These are phyloP conservation scores for Crenichthys baileyi DNA, from an alignment of 2,797 vertebrate genomes.

Conservation along the genomic window DNA sequence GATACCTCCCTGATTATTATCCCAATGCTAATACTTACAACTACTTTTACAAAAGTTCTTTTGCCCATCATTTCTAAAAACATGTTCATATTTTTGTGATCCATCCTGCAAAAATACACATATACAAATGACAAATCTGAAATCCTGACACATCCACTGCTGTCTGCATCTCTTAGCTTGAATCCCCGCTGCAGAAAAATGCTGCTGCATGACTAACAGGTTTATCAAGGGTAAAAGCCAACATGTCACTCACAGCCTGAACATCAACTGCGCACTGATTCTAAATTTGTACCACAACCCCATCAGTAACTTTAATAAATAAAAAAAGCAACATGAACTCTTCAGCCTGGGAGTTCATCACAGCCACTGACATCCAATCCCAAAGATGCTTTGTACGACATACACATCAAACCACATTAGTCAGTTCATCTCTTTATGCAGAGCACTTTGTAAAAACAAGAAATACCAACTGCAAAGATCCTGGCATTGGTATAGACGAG, in stretches of 20 bases:
- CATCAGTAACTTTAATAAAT: constrained; percentile 67
- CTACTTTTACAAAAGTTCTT: background rate
- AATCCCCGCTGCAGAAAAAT: constrained; percentile 37
- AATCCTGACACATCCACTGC: constrained; percentile 8
- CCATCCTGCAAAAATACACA: background rate
- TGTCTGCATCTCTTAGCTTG: constrained; percentile 32
- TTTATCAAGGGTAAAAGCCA: constrained; percentile 41
- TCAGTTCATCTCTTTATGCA: constrained; percentile 33
- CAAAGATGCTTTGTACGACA: constrained; percentile 42
- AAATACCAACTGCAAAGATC: background rate
- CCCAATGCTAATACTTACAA: background rate
- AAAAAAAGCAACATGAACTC: constrained; percentile 51
- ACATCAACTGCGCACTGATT: constrained; percentile 51
- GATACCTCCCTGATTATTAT: background rate
- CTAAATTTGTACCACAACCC: constrained; percentile 65
- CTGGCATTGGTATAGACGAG: background rate
- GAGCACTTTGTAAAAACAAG: constrained; percentile 24
- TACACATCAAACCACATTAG: constrained; percentile 36
- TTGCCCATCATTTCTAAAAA: background rate
- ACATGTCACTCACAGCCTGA: constrained; percentile 32
- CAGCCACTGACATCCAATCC: constrained; percentile 25
- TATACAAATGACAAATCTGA: background rate
- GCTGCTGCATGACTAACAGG: constrained; percentile 55
- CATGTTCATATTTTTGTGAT: background rate
- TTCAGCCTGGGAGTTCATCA: constrained; percentile 26